Base-by-base conservation (phyloP, 2,888 invertebrate species). In the Pristionchus japonicus region DNA sequence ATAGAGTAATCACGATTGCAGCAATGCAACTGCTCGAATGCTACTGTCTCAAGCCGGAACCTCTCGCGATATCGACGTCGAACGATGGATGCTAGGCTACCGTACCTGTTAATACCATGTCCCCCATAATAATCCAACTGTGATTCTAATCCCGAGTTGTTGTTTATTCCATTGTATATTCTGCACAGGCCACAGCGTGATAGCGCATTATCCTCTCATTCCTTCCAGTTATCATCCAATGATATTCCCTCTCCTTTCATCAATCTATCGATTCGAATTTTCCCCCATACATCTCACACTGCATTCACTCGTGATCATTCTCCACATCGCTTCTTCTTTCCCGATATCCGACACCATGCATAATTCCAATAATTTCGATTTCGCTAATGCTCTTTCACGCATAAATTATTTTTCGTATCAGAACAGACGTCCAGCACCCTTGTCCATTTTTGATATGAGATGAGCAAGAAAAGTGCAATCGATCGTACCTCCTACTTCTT, bases 21-120 rank as follows among this genome's bases (percentile, higher is more conserved):
- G 93, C 93, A n/a, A 86, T 93, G 67, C 92, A 93, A 77, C 89
- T 93, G 31, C 90, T 93, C 52, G 93, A 93, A 88, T 93, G 93
- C 88, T 93, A 93, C 88, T 93, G 93, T 83, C 90, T 93, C 86
- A 93, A 93, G 86, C 91, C 93, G 4, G 87, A 87, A 23, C 47
- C 64, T 27, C 61, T 86, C 34, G 86, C 70, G 20, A 47, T 84
- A 13, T 70, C 84, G 3, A 40, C 27, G 1, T 83, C 82, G 20
- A 83, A 83, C 37, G 77, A 77, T 1, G 77, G 47, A 43, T 43
- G 43, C n/a, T 77, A 77, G 77, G 13, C 77, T n/a, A 77, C 47
- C 43, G 27, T 43, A 77, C n/a, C 70, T 67, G 15, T 6, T 34
- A n/a, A 47, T 27, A 77, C n/a, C 0, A 74, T 23, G 40, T 47